Evolutionary conservation across 2,888 invertebrate genomes (phyloP), one percentile per base, ranked within the genome.

Genomic region (Heliconius charithonia): DNA sequence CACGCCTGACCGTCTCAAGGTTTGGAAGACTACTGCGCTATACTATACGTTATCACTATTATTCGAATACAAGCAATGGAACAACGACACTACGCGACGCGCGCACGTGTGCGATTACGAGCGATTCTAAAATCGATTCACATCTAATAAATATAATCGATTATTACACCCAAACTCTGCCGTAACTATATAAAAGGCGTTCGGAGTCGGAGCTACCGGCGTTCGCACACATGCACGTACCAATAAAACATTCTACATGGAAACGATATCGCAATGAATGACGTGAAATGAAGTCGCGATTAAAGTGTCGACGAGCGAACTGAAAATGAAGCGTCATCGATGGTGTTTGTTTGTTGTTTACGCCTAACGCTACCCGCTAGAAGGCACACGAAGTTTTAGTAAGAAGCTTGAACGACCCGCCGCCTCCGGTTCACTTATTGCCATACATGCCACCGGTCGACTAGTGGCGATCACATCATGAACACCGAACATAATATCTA

Each of bases 1-100:
- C 80, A 81, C 85, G 82, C 86, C 84, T 87, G 88, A 88, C 88
- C 87, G 91, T 92, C 92, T 91, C 93, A 90, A 92, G 89, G 91
- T 91, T 92, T 95, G 95, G 95, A 95, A 95, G 95, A 95, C 95
- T 95, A 95, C 94, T 91, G 93, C 93, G 88, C 93, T 94, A 94
- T 90, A 91, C 86, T 90, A 93, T 93, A 88, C 89, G 88, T 89
- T 87, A 88, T 89, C 87, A 91, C 91, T 93, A 92, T 89, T 91
- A 93, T 89, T 90, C 90, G 90, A 93, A 81, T 89, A 81, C 84
- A 88, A 87, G 86, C 89, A 88, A 87, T 86, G 87, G 89, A 89
- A 89, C 83, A 85, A 88, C 76, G 75, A 76, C 79, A 51, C 71
- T 71, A 71, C 22, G 70, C 51, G 51, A 22, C 56, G 71, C 56